Base-by-base conservation (phyloP, 2,797 vertebrate genomes). In the Enteromius trimaculatus region DNA sequence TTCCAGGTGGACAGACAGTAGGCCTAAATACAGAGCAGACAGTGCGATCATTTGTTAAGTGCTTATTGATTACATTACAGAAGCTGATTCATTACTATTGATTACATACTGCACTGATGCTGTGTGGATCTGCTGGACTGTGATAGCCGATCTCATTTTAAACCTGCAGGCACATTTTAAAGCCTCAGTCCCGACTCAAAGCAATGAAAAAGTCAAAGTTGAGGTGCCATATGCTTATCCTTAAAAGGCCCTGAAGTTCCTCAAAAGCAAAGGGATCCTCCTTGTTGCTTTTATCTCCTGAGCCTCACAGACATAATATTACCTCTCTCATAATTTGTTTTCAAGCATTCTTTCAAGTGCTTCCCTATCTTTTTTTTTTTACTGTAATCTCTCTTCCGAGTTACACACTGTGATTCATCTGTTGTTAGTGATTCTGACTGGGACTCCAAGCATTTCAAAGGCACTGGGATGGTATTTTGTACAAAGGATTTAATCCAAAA, bases 81-180 rank as follows among this genome's bases (percentile, higher is more conserved):
- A 21, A 78, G 76, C 64, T 80, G 64, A 80, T 77, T 81, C 80
- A 23, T 68, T 86, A 55, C 31, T 77, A 86, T 86, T 83, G 81
- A 86, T 80, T 77, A 75, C 23, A 51, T 74, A 62, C 60, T 14
- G 84, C 44, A 39, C 51, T 78, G 49, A 34, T 58, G 68, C n/a
- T 17, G 51, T 51, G 34, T 8, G 16, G 21, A 74, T 72, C 49
- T 74, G 70, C 11, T 65, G 74, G 31, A 31, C 21, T 58, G n/a
- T 34, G 37, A 80, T 6, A 75, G 26, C 60, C 29, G 65, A 82
- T 83, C 49, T 82, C 6, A 79, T 65, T 34, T 55, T 34, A 82
- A 79, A 82, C 39, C 75, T 85, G 31, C 74, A 64, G 72, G 80
- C 68, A 77, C 53, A 47, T 64, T 81, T 81, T 58, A 11, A 78